Base-by-base conservation (phyloP, 2,888 invertebrate species). In the Hedya salicella region DNA sequence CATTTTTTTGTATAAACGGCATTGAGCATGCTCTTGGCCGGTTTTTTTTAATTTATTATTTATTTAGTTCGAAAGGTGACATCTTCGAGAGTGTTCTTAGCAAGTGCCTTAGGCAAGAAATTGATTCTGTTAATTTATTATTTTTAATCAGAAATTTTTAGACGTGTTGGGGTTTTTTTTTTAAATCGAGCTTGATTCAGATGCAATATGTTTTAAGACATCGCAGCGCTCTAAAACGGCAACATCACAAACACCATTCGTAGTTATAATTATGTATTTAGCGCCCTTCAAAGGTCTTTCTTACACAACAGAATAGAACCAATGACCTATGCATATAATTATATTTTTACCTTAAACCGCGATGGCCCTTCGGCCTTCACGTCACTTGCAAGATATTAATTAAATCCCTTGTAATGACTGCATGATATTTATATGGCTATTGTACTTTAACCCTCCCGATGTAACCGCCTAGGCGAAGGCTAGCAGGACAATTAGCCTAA, bases 401-500 rank as follows among this genome's bases (percentile, higher is more conserved):
- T 42, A 61, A 40, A 40, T 53, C 42, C 46, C 59, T 40, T 30
- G 8, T 44, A 56, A 40, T 49, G 17, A 19, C 44, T 6, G 50
- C 49, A 52, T 46, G 59, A 53, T 63, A 63, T 54, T 59, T 53
- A 59, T 54, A 48, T 42, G 36, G 9, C 66, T 67, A 64, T 67
- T 70, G 49, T 64, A 62, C 64, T 60, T 62, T 59, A 48, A 67
- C 69, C 73, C 70, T 49, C 57, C 62, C 46, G 50, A 56, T 48
- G 30, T 14, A 32, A 60, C 39, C 68, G 70, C 69, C 60, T 67
- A 56, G 53, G 56, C 69, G 81, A 85, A 84, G 83, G 84, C 77
- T 81, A 73, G 69, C 73, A 49, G 62, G 72, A 68, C 72, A 72
- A 82, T 84, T 82, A 83, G 75, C 74, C 71, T 80, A 78, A 79